A percentile compares a stretch with the other conserved stretches of the same genome.
phyloP scores from a whole-genome alignment of 1,140 invertebrate species.

The Euborellia annulipes region DNA sequence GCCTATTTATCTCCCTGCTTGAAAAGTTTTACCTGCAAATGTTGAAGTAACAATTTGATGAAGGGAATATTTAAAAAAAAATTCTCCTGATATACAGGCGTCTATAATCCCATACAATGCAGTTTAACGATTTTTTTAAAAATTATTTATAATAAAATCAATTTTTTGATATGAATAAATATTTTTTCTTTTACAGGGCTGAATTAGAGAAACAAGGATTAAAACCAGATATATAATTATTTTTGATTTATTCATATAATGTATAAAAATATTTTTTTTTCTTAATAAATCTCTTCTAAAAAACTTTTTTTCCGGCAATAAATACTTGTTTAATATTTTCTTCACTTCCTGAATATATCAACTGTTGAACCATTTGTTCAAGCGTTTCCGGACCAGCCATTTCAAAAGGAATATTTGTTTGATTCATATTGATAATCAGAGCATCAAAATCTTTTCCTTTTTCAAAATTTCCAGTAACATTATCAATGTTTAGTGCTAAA shows the following conservation, averaged over 20 bases:
- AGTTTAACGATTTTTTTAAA: too few relatives aligned
- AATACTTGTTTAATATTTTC: slow-evolving; percentile 64
- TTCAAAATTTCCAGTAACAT: slow-evolving; percentile 61
- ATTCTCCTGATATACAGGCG: too few relatives aligned
- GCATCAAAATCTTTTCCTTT: slow-evolving; percentile 77
- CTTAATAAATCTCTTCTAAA: too few relatives aligned
- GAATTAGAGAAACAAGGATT: slow-evolving; percentile 11
- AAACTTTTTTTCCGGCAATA: slow-evolving; percentile 40
- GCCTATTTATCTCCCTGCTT: too few relatives aligned
- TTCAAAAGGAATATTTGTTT: slow-evolving; percentile 27
- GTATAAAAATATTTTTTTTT: neutral
- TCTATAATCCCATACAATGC: too few relatives aligned
- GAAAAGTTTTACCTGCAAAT: too few relatives aligned
- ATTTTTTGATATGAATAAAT: neutral
- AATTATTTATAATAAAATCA: neutral
- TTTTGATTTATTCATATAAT: neutral
- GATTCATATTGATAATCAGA: slow-evolving; percentile 38
- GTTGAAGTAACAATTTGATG: too few relatives aligned
- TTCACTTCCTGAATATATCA: slow-evolving; percentile 69
- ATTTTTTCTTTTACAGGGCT: slow-evolving; percentile 8
- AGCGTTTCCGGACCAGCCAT: slow-evolving; percentile 24
- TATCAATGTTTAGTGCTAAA: slow-evolving; percentile 54
- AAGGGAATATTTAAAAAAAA: too few relatives aligned
- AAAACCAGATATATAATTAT: slow-evolving; percentile 2
- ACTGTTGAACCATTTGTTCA: slow-evolving; percentile 56